These are phyloP conservation scores for Tinea trinotella DNA, from an alignment of 2,888 invertebrate genomes.

Conservation along the genomic window DNA sequence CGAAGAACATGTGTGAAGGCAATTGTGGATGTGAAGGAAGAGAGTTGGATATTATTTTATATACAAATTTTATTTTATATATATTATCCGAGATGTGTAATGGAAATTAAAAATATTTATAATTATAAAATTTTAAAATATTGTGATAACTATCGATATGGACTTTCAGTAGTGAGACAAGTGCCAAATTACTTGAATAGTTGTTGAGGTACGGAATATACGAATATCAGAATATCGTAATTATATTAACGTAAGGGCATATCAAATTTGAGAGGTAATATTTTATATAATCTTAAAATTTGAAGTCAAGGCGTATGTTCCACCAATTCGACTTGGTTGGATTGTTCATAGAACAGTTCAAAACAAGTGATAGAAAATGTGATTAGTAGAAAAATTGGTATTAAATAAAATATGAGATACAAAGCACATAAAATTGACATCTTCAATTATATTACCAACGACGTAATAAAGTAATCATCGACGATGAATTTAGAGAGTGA, in stretches of 20 bases:
- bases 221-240: too few relatives aligned
- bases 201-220: not conserved
- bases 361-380: not conserved
- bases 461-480: not conserved
- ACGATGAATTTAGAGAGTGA: not conserved
- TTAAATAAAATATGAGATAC: not conserved
- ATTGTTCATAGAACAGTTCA: not conserved
- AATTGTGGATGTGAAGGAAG: too few relatives aligned
- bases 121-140: not conserved
- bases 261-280: not conserved
- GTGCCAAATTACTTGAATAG: conserved; percentile 1
- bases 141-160: conserved; percentile 5
- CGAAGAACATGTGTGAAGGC: too few relatives aligned
- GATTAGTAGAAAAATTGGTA: not conserved
- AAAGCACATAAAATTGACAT: too few relatives aligned
- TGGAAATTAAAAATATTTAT: not conserved
- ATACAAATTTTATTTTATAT: too few relatives aligned
- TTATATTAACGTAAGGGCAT: not conserved
- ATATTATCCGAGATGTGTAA: too few relatives aligned
- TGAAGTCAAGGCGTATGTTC: not conserved
- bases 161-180: conserved; percentile 2
- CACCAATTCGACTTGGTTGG: not conserved
- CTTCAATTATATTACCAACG: too few relatives aligned
- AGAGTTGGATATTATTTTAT: too few relatives aligned
- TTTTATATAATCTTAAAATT: not conserved